Base-by-base conservation (phyloP, 2,888 invertebrate species). In the Phlogophora meticulosa region DNA sequence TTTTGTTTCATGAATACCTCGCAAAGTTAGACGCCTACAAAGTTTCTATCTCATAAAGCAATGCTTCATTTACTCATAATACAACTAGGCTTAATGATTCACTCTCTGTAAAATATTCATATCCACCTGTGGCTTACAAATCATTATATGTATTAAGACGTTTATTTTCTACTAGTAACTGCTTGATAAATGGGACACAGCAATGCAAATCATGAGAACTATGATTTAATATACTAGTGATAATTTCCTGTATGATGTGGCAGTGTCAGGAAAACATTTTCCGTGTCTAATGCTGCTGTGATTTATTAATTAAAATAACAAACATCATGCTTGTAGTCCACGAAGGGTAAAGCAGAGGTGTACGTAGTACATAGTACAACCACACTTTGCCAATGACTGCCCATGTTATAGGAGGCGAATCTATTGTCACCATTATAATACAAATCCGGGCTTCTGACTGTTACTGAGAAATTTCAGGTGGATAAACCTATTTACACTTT, bases 31-130 rank as follows among this genome's bases (percentile, higher is more conserved):
- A 85, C 79, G 81, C 82, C 74, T 78, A 69, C 80, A 62, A 88
- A 90, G 85, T 90, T 91, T 89, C 64, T 81, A 85, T 88, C 85
- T 85, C 86, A 85, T 90, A 89, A 88, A 87, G 83, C 82, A 88
- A 87, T 72, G 88, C 86, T 83, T 72, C 80, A 86, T 81, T 88
- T 71, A 49, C 24, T 45, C 64, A 56, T 76, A 76, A 81, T 84
- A 78, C 72, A 66, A 76, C 72, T 79, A 63, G 63, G 71, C 73
- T 51, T 71, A 72, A 78, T 76, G 70, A 74, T 82, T 75, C 72
- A 72, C 64, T 58, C 24, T 20, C 59, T 46, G 38, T 68, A 53
- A 46, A 80, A 78, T 78, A 76, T 81, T 80, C 67, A 74, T 74
- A 75, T 72, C 61, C 72, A 82, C 85, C 81, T 85, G 81, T 84